Evolutionary conservation across 2,797 vertebrate species (phyloP), one percentile per base, ranked within the genome.

Genomic region (Ptychobarbus kaznakovi): DNA sequence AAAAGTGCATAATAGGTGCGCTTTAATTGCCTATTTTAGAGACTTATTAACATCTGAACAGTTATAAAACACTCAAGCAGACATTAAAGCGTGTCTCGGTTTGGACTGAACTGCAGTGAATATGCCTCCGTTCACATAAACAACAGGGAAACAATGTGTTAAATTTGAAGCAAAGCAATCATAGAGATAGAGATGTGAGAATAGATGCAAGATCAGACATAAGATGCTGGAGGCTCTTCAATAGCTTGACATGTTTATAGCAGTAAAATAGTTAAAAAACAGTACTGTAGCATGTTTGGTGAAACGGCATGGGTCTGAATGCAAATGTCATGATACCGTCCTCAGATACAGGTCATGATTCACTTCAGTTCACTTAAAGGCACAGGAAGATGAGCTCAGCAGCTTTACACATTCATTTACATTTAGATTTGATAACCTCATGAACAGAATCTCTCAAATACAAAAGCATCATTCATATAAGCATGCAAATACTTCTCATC

Each of bases 401-500:
- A 5, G 8, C 18, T 18, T 40, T 6, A 63, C 25, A 63, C 25
- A 15, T 15, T 63, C 61, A 15, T 28, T 63, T 63, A 28, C 25
- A 63, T 63, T 63, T 63, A 15, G 61, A 63, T 63, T 15, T 72
- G 22, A 44, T 40, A 56, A 77, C 10, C 51, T 63, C 58, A 63
- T 13, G n/a, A 28, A 63, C n/a, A 63, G n/a, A 63, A 28, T 6
- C 25, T 22, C 20, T 68, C 16, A 53, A 32, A 56, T 32, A 83
- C 69, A 86, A 83, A 80, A 46, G 76, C 38, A 15, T 42, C 46
- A 81, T 83, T 86, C 68, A 83, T 83, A 63, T 28, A 40, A 28
- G 18, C 73, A 86, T 86, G 81, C 58, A 88, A 83, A 81, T 65
- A 7, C 15, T 3, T 65, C 7, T 42, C 13, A 16, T 51, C 20